Base-by-base conservation (phyloP, 2,888 invertebrate species). In the Carpatolechia fugitivella region DNA sequence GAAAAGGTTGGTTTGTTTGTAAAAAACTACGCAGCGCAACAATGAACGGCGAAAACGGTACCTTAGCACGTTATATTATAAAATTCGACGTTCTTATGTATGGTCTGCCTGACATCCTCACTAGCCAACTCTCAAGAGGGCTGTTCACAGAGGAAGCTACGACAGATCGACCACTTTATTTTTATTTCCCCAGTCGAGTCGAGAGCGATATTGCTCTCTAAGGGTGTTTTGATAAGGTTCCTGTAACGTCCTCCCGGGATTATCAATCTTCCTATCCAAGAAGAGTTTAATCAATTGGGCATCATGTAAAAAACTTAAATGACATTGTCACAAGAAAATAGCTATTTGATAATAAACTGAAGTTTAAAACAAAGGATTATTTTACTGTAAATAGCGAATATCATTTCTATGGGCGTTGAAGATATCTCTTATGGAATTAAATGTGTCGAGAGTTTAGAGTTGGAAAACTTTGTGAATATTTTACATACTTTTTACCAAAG, bases 181-280 rank as follows among this genome's bases (percentile, higher is more conserved):
- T 62, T 68, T 66, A 70, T 69, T 67, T 64, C 65, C 63, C 64
- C 6, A 40, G 61, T 55, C 54, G 56, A 44, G 16, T 38, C n/a
- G n/a, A n/a, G 24, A 24, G 18, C 41, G 56, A 59, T 61, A 62
- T 57, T 56, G 57, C 55, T 54, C 58, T 59, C 54, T 18, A 48
- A 53, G 50, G 58, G 46, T 38, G 55, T 55, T 53, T 53, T 56
- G 56, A 57, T 59, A 60, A 59, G 54, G 56, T 59, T 56, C 50
- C 41, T 16, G 38, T 14, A 16, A 16, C 16, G 16, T 18, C 11
- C 40, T 20, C 11, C 18, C 18, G 40, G 40, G 38, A 44, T 44
- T 44, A n/a, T 13, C 13, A 5, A n/a, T n/a, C n/a, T n/a, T n/a
- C n/a, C n/a, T n/a, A n/a, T n/a, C n/a, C n/a, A n/a, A n/a, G n/a